Conservation (phyloP, 1,140 invertebrate genomes). For the Mesaphorura yosii region DNA sequence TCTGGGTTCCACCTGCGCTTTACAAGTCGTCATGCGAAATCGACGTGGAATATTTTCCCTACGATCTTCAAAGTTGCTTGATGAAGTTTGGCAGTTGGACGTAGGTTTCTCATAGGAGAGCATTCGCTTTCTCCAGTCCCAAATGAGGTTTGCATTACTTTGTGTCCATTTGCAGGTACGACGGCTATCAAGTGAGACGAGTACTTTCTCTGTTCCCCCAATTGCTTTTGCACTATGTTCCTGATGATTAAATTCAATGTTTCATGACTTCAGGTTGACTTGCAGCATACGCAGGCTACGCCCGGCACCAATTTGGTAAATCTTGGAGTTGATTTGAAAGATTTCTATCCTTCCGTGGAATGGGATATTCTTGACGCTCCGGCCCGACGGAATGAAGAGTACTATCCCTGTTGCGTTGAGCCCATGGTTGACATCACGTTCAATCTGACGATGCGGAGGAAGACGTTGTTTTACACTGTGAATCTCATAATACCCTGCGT, state of each 20-base stretch:
- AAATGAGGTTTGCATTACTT: too few species aligned
- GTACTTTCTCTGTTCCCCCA: too few species aligned
- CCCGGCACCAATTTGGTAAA: constrained; percentile 62
- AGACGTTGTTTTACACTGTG: constrained; percentile 83
- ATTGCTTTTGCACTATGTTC: neutral
- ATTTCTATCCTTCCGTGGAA: constrained; percentile 86
- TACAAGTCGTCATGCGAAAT: constrained; percentile 94
- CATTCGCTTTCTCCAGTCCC: too few species aligned
- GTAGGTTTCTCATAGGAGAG: too few species aligned
- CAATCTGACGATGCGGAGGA: constrained; percentile 84
- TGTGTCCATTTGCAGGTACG: too few species aligned
- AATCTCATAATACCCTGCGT: constrained; percentile 84
- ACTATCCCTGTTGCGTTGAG: constrained; percentile 2
- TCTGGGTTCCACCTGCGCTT: constrained; percentile 96
- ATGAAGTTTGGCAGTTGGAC: constrained; percentile 63
- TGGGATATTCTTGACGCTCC: constrained; percentile 89
- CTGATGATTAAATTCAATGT: constrained; percentile 7
- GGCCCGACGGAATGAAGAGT: constrained; percentile 72
- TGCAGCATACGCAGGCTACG: constrained; percentile 68
- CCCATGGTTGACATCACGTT: constrained; percentile 87
- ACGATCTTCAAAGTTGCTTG: constrained; percentile 44
- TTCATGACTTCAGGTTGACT: constrained; percentile 53
- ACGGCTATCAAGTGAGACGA: constrained; percentile 79
- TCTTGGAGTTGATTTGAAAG: constrained; percentile 74
- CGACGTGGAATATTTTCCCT: constrained; percentile 78